Percentiles rank a stretch among this genome's conserved stretches.
phyloP scores from a whole-genome alignment of 1,140 invertebrate genomes.

The Leptoteleia sp. region DNA sequence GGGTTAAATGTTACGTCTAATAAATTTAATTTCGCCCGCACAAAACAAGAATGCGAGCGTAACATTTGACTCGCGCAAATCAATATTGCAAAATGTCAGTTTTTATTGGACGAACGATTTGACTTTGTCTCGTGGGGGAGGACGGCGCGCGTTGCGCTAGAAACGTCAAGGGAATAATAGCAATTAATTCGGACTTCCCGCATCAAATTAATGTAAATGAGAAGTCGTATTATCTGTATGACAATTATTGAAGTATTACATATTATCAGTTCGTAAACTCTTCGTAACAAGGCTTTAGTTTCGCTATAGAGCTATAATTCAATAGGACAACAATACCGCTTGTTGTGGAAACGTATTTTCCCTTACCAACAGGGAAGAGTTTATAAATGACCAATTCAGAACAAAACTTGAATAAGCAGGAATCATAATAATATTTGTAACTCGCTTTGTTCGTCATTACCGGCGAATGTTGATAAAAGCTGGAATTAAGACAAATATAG shows the following conservation, averaged over 20 bases:
- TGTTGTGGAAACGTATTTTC: conserved; percentile 59
- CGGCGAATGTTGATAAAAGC: conserved; percentile 5
- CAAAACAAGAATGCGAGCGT: not conserved
- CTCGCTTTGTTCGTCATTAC: conserved; percentile 1
- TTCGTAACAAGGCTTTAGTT: conserved; percentile 60
- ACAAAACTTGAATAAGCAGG: conserved; percentile 42
- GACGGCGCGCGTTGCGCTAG: too few species aligned
- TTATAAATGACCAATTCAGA: conserved; percentile 53
- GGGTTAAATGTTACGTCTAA: conserved; percentile 41
- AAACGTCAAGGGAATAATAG: conserved; percentile 16
- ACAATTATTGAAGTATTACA: conserved; percentile 62
- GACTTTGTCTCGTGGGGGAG: not conserved
- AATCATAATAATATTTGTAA: conserved; percentile 44
- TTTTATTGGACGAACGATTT: conserved; percentile 15
- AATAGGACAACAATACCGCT: conserved; percentile 51
- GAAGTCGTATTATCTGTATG: conserved; percentile 38
- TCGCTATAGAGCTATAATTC: conserved; percentile 46
- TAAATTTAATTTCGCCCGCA: conserved; percentile 29
- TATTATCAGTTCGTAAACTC: conserved; percentile 49
- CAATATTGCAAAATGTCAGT: conserved; percentile 14
- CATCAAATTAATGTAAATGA: conserved; percentile 52
- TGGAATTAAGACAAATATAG: too few species aligned
- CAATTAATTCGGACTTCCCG: conserved; percentile 43
- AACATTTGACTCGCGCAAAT: conserved; percentile 2
- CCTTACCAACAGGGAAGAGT: conserved; percentile 38